Evolutionary conservation across 2,888 invertebrate genomes (phyloP), one percentile per base, ranked within the genome.

Genomic region (Cyclophora albipunctata): DNA sequence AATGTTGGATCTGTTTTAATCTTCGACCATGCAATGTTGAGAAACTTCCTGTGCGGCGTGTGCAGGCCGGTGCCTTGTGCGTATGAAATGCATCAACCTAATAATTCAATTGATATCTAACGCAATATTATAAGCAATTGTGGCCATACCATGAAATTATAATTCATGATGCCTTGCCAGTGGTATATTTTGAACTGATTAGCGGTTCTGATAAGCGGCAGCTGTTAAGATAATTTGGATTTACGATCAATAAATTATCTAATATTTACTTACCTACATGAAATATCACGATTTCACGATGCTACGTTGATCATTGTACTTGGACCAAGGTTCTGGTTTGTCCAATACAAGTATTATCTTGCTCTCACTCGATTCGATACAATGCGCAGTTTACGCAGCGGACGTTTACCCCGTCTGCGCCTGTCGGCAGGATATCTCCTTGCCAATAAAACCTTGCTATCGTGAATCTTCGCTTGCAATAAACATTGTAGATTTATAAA

Each of bases 71-170:
- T 69, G 66, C 59, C 61, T 66, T 63, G 60, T 55, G 46, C 40
- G 45, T 40, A 53, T 47, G 42, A 55, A 66, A 70, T 71, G 62
- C 75, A 66, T 66, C 66, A 72, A 74, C 69, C 71, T 56, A 66
- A 59, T 64, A 62, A 67, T 59, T 70, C 58, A 60, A 68, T 59
- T 67, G 57, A 60, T 71, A 70, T 61, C 61, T 58, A 61, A 54
- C 53, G 52, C 49, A 54, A 51, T 51, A 37, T 20, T 20, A 20
- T 20, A 20, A 20, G 20, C 20, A 20, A 20, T 20, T 20, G 20
- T 20, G 20, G 20, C 20, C 20, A 20, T 20, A 20, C 20, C 20
- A 20, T 20, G 20, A 20, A 20, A 20, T 20, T 20, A 20, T 20
- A 20, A 20, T 20, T 20, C 20, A 20, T 20, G 20, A 20, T 20